Percentiles rank a stretch among this genome's conserved stretches.
phyloP scores from a whole-genome alignment of 2,113 vertebrate species.

The Amblyopsis rosae region DNA sequence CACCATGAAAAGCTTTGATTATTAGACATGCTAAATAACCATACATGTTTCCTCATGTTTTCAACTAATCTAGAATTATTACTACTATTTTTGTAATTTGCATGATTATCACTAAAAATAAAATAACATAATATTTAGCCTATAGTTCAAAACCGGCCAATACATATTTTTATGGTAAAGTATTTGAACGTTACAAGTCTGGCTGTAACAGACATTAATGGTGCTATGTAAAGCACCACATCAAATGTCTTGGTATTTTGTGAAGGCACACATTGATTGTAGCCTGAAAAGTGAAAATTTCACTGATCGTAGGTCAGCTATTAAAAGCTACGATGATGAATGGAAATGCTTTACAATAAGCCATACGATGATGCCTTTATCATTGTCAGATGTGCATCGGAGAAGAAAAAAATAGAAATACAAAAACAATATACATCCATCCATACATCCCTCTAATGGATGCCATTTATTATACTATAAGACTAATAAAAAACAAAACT shows the following conservation, averaged over 20 bases:
- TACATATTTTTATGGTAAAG: too few species aligned
- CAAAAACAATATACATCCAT: too few species aligned
- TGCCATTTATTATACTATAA: background rate
- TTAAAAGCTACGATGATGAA: background rate
- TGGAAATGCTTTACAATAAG: too few species aligned
- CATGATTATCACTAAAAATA: too few species aligned
- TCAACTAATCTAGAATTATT: background rate
- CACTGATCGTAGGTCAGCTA: constrained; percentile 44
- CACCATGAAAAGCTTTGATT: constrained; percentile 50
- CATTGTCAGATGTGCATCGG: too few species aligned
- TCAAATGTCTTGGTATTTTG: constrained; percentile 52
- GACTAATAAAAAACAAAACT: background rate
- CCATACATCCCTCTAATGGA: too few species aligned
- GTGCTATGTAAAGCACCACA: constrained; percentile 24
- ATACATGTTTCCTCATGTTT: constrained; percentile 58
- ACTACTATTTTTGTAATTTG: too few species aligned
- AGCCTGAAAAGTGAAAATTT: constrained; percentile 71
- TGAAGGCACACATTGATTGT: constrained; percentile 38
- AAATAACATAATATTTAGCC: too few species aligned
- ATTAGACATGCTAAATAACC: constrained; percentile 56
- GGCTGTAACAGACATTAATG: background rate
- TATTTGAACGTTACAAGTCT: background rate
- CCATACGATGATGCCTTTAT: background rate
- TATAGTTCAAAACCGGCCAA: too few species aligned
- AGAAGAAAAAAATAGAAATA: too few species aligned